Evolutionary conservation across 1,140 invertebrate species (phyloP).

Genomic region (Frieseomelitta varia): DNA sequence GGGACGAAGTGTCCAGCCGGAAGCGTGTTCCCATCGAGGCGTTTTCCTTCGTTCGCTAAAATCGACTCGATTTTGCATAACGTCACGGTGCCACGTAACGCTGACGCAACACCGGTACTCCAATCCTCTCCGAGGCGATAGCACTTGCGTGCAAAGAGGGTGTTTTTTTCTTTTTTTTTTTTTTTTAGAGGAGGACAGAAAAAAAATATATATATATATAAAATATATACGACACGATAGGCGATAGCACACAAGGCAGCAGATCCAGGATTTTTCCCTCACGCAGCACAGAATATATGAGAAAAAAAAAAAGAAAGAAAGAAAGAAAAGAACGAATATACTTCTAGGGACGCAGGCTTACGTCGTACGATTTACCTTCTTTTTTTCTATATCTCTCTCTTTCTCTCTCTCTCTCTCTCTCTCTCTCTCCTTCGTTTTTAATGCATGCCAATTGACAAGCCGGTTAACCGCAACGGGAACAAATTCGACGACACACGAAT

Average conservation of each 20-base stretch:
- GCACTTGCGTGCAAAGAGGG: slow-evolving; percentile 8
- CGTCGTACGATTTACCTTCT: slow-evolving; percentile 22
- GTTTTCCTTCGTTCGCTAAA: neutral
- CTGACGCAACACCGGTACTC: slow-evolving; percentile 25
- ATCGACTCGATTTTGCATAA: neutral
- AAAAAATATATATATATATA: neutral
- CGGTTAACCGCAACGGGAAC: neutral
- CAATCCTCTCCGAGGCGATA: slow-evolving; percentile 31
- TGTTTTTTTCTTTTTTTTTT: neutral
- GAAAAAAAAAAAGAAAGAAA: neutral
- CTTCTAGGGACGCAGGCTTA: slow-evolving; percentile 39
- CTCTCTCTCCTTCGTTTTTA: slow-evolving; percentile 6
- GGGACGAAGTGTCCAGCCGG: neutral
- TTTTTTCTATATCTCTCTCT: neutral
- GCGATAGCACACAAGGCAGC: slow-evolving; percentile 25
- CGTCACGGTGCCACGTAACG: neutral
- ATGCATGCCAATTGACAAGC: slow-evolving; percentile 35
- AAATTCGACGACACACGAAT: slow-evolving; percentile 21
- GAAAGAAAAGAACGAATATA: neutral
- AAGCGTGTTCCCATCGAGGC: neutral
- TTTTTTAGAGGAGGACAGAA: slow-evolving; percentile 1
- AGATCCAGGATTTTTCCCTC: neutral
- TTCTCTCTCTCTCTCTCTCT: neutral
- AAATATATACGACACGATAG: slow-evolving; percentile 40
- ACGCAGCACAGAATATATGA: slow-evolving; percentile 11